Evolutionary conservation across 2,113 vertebrate species (phyloP), one percentile per base, ranked within the genome.

Genomic region (Oxygymnocypris stewartii): DNA sequence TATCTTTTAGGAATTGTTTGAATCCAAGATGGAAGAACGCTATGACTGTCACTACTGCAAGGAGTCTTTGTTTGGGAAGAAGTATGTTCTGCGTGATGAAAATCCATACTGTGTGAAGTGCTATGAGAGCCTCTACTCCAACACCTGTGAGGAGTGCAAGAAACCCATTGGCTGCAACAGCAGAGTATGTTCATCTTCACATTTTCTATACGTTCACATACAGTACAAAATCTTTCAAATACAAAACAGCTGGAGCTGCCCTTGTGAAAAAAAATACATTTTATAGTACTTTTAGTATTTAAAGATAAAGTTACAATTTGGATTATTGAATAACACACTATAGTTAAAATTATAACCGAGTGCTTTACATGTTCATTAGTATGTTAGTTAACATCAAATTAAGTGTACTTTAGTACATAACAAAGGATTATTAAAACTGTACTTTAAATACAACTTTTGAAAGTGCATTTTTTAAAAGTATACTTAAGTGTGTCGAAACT

Each of bases 11-110:
- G 20, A 51, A 95, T 42, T 71, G 94, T 79, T 69, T 1, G 73
- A 83, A 59, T 78, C 44, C 92, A 94, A 74, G 78, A 97, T 96
- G 96, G 94, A 94, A 0, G 96, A 97, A 79, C 94, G 94, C 79
- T 96, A 96, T 35, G 96, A 97, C 84, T 97, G 96, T 90, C 91
- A 96, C 87, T 92, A 95, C 82, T 97, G 96, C 87, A 92, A 94
- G 16, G 95, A 96, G 78, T 95, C 96, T 4, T 92, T 97, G 4
- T 95, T 95, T 83, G 96, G 96, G 74, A 95, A 95, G 87, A 96
- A 96, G 90, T 97, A 97, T 49, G 93, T 97, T 77, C 90, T 97
- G 87, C 92, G 90, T 83, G 96, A 97, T 77, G 96, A 97, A 44
- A 96, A 90, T 74, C 96, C 96, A 14, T 95, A 94, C 91, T 97